phyloP scores from a whole-genome alignment of 2,888 invertebrate genomes.

The Sesamia inferens region DNA sequence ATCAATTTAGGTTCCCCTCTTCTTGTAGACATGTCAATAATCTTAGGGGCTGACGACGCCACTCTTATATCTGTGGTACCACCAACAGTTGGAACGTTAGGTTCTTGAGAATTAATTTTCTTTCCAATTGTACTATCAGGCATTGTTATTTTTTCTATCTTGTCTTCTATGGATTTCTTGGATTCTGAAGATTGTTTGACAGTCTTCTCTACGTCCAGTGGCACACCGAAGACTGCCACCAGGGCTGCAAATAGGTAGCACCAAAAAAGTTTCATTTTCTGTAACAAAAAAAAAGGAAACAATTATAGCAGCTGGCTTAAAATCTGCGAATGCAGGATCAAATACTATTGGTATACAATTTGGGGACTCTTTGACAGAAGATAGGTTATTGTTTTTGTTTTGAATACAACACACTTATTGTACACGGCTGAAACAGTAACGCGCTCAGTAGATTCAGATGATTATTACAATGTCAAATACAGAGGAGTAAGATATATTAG shows the following conservation, averaged over 20 bases:
- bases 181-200: conserved; percentile 88
- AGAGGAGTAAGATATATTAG: not conserved
- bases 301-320: not conserved
- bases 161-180: conserved; percentile 69
- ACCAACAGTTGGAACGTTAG: conserved; percentile 53
- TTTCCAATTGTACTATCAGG: conserved; percentile 73
- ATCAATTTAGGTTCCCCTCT: conserved; percentile 86
- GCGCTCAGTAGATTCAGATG: conserved; percentile 10
- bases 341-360: conserved; percentile 10
- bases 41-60: conserved; percentile 61
- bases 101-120: conserved; percentile 71
- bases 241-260: conserved; percentile 76
- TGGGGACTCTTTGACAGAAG: conserved; percentile 17
- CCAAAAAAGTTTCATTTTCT: conserved; percentile 83
- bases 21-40: conserved; percentile 76
- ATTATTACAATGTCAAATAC: not conserved
- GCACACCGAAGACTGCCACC: conserved; percentile 68
- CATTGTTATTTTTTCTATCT: conserved; percentile 65
- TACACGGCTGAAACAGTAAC: conserved; percentile 8
- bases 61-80: conserved; percentile 55
- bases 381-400: conserved; percentile 23
- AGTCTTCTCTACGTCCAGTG: conserved; percentile 90
- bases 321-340: not conserved
- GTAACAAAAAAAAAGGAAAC: conserved; percentile 69
- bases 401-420: conserved; percentile 5